Evolutionary conservation across 2,888 invertebrate genomes (phyloP), one percentile per base, ranked within the genome.

Genomic region (Theretra japonica): DNA sequence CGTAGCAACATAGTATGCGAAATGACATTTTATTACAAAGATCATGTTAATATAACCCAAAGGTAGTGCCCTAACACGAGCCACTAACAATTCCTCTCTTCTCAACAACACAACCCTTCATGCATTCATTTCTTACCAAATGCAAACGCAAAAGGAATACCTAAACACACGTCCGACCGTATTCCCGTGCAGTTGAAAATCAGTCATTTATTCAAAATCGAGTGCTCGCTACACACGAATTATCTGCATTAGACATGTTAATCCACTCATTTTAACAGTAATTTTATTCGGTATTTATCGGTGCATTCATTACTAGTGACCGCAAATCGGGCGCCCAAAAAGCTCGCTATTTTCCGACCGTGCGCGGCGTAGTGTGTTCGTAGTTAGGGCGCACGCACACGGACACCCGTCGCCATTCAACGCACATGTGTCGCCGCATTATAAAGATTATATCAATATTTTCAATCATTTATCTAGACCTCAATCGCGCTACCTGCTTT

Each of bases 251-350:
- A 94, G 94, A 94, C 93, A 94, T 93, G 94, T 94, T 94, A 94
- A 94, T 94, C 93, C 92, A 92, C 92, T 93, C 94, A 94, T 94
- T 94, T 94, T 93, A 93, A 93, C 93, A 91, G 93, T 94, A 94
- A 94, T 94, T 94, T 94, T 94, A 94, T 94, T 94, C 94, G 90
- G 93, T 94, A 94, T 94, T 94, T 94, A 94, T 94, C 94, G 94
- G 91, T 88, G 93, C 94, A 94, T 94, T 94, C 94, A 94, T 94
- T 94, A 94, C 90, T 90, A 87, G 76, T 74, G 85, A 94, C 94
- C 94, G 89, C 94, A 94, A 94, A 94, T 94, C 93, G 93, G 89
- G 84, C 89, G 86, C 89, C 92, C 94, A 92, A 94, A 94, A 94
- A 93, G 94, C 93, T 90, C 89, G 89, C 90, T 86, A 91, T 94